A percentile compares a stretch with the other conserved stretches of the same genome.
Evolutionary conservation across 2,797 vertebrate species (phyloP).

Genomic region (Limnodromus scolopaceus): DNA sequence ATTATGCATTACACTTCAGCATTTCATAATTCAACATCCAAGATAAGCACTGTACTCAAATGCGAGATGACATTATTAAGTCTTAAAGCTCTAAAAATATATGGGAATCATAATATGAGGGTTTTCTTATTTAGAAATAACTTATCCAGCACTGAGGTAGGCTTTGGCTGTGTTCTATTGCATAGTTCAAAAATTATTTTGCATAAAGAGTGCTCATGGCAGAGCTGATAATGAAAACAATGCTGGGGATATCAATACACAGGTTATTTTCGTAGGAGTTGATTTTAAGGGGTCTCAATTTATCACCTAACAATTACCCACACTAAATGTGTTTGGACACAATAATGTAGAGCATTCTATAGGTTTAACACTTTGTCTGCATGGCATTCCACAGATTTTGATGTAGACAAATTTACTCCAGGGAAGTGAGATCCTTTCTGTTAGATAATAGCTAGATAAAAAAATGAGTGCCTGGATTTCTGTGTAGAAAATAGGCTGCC

Average conservation of each 20-base stretch:
- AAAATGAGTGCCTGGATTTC: not conserved
- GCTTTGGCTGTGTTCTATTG: not conserved
- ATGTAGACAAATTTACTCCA: not conserved
- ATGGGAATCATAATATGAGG: not conserved
- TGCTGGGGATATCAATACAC: not conserved
- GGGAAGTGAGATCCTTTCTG: not conserved
- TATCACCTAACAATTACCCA: not conserved
- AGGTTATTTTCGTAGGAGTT: not conserved
- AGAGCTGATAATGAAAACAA: not conserved
- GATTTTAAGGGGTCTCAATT: not conserved
- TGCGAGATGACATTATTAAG: not conserved
- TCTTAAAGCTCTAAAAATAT: not conserved
- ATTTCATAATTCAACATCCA: constrained; percentile 22
- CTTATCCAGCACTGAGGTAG: not conserved
- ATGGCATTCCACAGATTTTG: not conserved
- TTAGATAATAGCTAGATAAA: not conserved
- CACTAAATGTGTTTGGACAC: not conserved
- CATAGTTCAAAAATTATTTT: not conserved
- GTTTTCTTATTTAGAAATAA: not conserved
- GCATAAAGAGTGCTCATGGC: not conserved
- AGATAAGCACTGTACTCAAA: not conserved
- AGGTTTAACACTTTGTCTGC: not conserved
- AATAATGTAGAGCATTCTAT: not conserved
- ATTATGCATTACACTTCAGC: constrained; percentile 1
- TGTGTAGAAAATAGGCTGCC: not conserved